Base-by-base conservation (phyloP, 2,797 vertebrate species). In the Xenopus petersii region DNA sequence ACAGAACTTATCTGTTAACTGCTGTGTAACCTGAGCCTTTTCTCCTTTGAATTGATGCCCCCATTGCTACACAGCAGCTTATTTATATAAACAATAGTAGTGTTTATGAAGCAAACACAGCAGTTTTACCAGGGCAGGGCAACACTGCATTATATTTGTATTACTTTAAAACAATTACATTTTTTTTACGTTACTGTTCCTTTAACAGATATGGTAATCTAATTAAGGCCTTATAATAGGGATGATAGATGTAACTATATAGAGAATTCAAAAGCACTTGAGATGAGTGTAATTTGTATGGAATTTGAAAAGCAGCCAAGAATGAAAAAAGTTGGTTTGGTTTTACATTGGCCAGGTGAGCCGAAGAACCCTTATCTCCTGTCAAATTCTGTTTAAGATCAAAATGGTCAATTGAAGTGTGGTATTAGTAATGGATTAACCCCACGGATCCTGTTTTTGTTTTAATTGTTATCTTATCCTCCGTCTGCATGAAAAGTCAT, bases 381-480 rank as follows among this genome's bases (percentile, higher is more conserved):
- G 13, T 33, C 24, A 33, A 55, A 68, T 55, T 55, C 13, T 68
- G 66, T 55, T 67, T 55, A 24, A 55, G 66, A 47, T 17, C 51
- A 66, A 66, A 71, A 65, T 42, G 64, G 74, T 56, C 66, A 76
- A 70, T 66, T 65, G 63, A 61, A 66, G 63, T 36, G 71, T 24
- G 16, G 63, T 63, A 76, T 76, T 76, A 77, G 64, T 54, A 30
- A 67, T 56, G 67, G 64, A 77, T 71, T 77, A 77, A 72, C 58
- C 48, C 69, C 64, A 67, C 75, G 72, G 58, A 72, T 72, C 75
- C 69, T 67, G 69, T 56, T 48, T 70, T 70, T 75, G 63, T 66
- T 58, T 24, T 64, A 56, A 30, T 56, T 48, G 48, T 75, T 42
- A 56, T 30, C 49, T 69, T 68, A 70, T 70, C 49, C 64, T 47